Evolutionary conservation across 2,113 vertebrate genomes (phyloP).

Genomic region (Malurus alboscapulatus): DNA sequence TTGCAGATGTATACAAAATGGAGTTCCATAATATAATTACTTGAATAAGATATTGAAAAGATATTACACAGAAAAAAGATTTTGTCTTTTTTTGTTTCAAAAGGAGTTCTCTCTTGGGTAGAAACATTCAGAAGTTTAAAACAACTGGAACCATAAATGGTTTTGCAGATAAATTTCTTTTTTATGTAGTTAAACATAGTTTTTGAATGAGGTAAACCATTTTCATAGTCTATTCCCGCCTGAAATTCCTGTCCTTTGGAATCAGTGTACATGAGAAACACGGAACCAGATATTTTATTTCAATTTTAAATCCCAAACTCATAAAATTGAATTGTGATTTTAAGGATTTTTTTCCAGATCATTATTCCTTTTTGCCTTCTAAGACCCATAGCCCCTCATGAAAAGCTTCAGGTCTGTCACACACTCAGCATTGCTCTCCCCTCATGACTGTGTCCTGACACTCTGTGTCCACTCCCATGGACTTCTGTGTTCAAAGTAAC

Average conservation of each 20-base stretch:
- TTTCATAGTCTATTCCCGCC: neutral
- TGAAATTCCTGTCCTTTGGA: neutral
- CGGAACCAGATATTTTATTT: neutral
- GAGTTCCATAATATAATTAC: neutral
- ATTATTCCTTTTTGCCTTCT: neutral
- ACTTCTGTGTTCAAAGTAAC: neutral
- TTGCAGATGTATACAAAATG: neutral
- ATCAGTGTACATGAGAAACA: neutral
- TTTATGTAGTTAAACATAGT: neutral
- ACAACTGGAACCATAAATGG: neutral
- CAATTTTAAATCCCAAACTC: neutral
- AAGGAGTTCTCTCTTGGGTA: neutral
- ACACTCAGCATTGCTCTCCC: neutral
- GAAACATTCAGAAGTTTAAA: neutral
- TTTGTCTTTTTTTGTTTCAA: neutral
- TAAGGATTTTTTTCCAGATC: neutral
- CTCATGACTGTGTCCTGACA: neutral
- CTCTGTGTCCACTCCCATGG: neutral
- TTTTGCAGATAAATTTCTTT: neutral
- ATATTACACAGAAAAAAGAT: neutral
- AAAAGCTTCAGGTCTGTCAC: neutral
- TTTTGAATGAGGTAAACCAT: neutral
- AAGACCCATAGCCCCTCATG: neutral
- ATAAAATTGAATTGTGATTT: neutral
- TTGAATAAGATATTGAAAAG: neutral